These are phyloP conservation scores for Halyomorpha halys DNA, from an alignment of 1,140 invertebrate species.

Conservation along the genomic window DNA sequence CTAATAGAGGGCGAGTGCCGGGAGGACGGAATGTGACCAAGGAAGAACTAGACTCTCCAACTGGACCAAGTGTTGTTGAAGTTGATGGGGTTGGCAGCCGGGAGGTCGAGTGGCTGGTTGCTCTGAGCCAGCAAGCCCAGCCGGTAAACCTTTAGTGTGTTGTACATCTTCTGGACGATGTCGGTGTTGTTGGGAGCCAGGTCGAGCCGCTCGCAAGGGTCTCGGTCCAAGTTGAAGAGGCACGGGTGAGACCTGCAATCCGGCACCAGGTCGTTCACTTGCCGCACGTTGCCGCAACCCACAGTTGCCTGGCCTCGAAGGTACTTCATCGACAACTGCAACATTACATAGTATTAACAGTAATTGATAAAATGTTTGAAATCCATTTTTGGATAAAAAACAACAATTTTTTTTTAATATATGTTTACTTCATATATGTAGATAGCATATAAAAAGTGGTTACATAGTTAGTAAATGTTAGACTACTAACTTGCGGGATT, in stretches of 20 bases:
- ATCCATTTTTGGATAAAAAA: too few species aligned
- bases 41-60: slow-evolving; percentile 32
- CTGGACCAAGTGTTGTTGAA: slow-evolving; percentile 42
- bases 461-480: too few species aligned
- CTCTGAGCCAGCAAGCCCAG: slow-evolving; percentile 35
- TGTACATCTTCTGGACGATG: slow-evolving; percentile 37
- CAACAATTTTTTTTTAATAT: too few species aligned
- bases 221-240: slow-evolving; percentile 50
- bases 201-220: slow-evolving; percentile 57
- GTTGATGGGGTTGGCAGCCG: slow-evolving; percentile 38
- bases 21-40: neutral
- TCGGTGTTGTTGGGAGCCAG: slow-evolving; percentile 39
- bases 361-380: too few species aligned
- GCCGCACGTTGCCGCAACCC: slow-evolving; percentile 30
- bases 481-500: too few species aligned
- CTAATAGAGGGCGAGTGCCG: neutral
- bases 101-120: slow-evolving; percentile 35
- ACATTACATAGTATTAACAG: too few species aligned
- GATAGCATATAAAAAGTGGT: too few species aligned
- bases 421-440: too few species aligned
- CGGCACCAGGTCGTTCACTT: slow-evolving; percentile 9
- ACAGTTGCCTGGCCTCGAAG: slow-evolving; percentile 36
- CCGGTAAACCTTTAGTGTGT: slow-evolving; percentile 36
- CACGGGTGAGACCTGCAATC: slow-evolving; percentile 39
- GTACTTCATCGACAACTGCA: slow-evolving; percentile 17